phyloP scores from a whole-genome alignment of 1,140 invertebrate species.

The Mesaphorura yosii region DNA sequence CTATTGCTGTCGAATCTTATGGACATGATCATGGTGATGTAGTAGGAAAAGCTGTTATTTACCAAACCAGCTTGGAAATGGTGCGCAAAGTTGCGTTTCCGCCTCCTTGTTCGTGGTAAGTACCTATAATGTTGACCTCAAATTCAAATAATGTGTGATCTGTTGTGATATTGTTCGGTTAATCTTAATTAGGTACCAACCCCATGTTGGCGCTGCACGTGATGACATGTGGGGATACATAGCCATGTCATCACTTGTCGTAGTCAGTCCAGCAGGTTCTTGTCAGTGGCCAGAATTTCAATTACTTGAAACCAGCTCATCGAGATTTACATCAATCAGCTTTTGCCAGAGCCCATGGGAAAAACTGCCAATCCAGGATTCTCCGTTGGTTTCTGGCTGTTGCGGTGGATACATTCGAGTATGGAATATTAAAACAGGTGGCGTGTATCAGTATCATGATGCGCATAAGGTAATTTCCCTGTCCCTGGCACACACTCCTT shows the following conservation, averaged over 20 bases:
- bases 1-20: too few species aligned
- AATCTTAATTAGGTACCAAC: too few species aligned
- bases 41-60: too few species aligned
- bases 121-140: too few species aligned
- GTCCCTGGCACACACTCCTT: too few species aligned
- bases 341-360: constrained; percentile 12
- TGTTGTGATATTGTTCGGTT: too few species aligned
- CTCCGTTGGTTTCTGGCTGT: constrained; percentile 22
- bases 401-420: constrained; percentile 19
- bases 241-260: constrained; percentile 4
- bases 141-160: too few species aligned
- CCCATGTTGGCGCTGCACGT: constrained; percentile 6
- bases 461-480: constrained; percentile 9
- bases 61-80: background rate
- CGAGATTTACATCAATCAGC: constrained; percentile 11
- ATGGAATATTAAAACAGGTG: constrained; percentile 17
- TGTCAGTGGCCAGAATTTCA: constrained; percentile 20
- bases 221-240: constrained; percentile 27
- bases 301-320: constrained; percentile 15
- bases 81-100: constrained; percentile 18
- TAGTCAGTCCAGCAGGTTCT: constrained; percentile 8
- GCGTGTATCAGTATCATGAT: constrained; percentile 12
- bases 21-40: too few species aligned
- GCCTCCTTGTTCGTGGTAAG: constrained; percentile 19
- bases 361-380: constrained; percentile 8